Conservation (phyloP, 2,113 vertebrate species). For the Empidonax traillii region DNA sequence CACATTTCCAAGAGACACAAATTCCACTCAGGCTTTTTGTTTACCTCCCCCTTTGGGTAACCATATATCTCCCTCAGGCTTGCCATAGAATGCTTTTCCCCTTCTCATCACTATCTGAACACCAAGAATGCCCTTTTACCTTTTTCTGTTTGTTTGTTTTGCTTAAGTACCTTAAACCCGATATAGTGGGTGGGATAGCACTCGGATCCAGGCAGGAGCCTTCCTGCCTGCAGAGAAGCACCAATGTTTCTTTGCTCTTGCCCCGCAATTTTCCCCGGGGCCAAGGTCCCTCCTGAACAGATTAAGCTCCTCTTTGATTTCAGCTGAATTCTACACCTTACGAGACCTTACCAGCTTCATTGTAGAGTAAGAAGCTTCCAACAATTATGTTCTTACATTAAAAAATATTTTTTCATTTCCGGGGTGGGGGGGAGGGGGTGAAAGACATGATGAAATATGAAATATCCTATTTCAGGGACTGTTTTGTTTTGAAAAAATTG, state of each 20-base stretch:
- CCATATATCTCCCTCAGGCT: not conserved
- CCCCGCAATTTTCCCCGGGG: accelerated
- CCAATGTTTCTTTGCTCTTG: not conserved
- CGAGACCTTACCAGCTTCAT: not conserved
- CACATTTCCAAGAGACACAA: not conserved
- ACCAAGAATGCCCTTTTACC: not conserved
- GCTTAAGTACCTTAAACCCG: not conserved
- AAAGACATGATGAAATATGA: not conserved
- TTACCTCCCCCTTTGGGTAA: conserved; percentile 8
- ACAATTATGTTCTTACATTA: not conserved
- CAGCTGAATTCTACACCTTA: not conserved
- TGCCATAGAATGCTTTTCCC: not conserved
- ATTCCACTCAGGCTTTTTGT: not conserved
- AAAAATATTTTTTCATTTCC: not conserved
- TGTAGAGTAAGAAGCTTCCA: not conserved
- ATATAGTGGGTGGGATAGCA: not conserved
- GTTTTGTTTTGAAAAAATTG: not conserved
- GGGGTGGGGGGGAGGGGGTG: not conserved
- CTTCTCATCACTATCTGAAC: not conserved
- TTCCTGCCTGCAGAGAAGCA: not conserved
- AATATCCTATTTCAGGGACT: not conserved
- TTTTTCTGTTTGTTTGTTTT: conserved; percentile 37
- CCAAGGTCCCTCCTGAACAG: not conserved
- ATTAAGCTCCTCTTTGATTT: not conserved
- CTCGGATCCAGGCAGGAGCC: not conserved